Evolutionary conservation across 53 echinoderm and acorn worm genomes (phyloP), one percentile per base, ranked within the genome.

Genomic region (Holothuria scabra): DNA sequence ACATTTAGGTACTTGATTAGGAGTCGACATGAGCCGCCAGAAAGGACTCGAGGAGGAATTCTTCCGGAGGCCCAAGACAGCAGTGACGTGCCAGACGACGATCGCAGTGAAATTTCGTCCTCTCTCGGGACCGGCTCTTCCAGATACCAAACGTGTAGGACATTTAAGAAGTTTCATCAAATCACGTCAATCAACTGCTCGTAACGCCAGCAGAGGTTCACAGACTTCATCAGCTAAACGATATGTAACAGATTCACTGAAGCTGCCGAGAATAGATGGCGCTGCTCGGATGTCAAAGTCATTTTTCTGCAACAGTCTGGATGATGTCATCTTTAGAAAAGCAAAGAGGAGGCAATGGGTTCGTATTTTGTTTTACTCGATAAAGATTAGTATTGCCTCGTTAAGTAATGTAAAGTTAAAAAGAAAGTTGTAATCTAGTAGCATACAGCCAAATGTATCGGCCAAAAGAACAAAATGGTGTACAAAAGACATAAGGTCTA

Each of bases 141-240:
- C 46, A 0, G 49, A 72, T 72, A 48, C 72, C 11, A 72, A 44
- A 8, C 31, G 72, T 22, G 22, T 72, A 16, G 72, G 72, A n/a
- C 46, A 72, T 72, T 48, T 72, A 18, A 46, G 72, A 72, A 48
- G 72, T 24, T n/a, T 72, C 7, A 34, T 72, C 46, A 72, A 41
- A 72, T 72, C 72, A 46, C 44, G 72, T 1, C 72, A 72, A 11
- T 72, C 72, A 72, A 72, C 35, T 69, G 12, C 31, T 21, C 31
- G 72, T 35, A 72, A 72, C 34, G 3, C 48, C 13, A 72, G 72
- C 23, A 44, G 46, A 13, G 72, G 48, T 24, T 32, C 33, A 20
- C 35, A 21, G 20, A 67, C 20, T 14, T 32, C 20, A 30, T 44
- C 72, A 19, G 72, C 7, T 12, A n/a, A 11, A 10, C 46, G 19